Percentiles rank a stretch among this genome's conserved stretches.
These are phyloP conservation scores for Mythimna lalbum DNA, from an alignment of 2,888 invertebrate genomes.

Conservation along the genomic window DNA sequence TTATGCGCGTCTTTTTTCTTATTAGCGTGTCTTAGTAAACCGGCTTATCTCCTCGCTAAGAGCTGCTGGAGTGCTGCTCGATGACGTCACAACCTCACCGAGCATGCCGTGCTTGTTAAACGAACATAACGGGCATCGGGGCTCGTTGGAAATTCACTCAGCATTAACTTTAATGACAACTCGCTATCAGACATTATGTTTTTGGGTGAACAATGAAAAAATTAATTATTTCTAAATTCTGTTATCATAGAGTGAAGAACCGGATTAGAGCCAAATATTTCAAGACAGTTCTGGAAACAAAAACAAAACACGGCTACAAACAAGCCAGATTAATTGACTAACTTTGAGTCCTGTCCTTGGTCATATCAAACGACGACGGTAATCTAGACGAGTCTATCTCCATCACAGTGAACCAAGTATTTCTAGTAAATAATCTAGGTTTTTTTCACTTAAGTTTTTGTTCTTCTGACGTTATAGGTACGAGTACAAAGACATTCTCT, in stretches of 20 bases:
- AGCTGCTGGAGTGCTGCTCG: slow-evolving; percentile 20
- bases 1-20: slow-evolving; percentile 49
- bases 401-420: slow-evolving; percentile 23
- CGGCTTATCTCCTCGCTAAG: slow-evolving; percentile 40
- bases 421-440: slow-evolving; percentile 13
- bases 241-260: background rate
- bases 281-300: background rate
- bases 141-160: background rate
- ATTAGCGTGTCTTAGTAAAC: slow-evolving; percentile 44
- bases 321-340: slow-evolving; percentile 24
- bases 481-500: slow-evolving; percentile 5
- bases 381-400: slow-evolving; percentile 15
- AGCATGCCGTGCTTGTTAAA: slow-evolving; percentile 19
- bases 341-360: slow-evolving; percentile 1
- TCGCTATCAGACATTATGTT: background rate
- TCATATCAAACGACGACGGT: slow-evolving; percentile 14
- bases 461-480: slow-evolving; percentile 14
- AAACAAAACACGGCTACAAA: slow-evolving; percentile 18
- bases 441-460: slow-evolving; percentile 25
- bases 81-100: slow-evolving; percentile 19
- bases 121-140: slow-evolving; percentile 4
- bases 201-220: background rate
- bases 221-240: background rate
- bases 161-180: slow-evolving; percentile 8
- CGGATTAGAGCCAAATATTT: background rate